Percentiles rank a stretch among this genome's conserved stretches.
phyloP scores from a whole-genome alignment of 2,113 vertebrate species.

The Rhineura floridana region DNA sequence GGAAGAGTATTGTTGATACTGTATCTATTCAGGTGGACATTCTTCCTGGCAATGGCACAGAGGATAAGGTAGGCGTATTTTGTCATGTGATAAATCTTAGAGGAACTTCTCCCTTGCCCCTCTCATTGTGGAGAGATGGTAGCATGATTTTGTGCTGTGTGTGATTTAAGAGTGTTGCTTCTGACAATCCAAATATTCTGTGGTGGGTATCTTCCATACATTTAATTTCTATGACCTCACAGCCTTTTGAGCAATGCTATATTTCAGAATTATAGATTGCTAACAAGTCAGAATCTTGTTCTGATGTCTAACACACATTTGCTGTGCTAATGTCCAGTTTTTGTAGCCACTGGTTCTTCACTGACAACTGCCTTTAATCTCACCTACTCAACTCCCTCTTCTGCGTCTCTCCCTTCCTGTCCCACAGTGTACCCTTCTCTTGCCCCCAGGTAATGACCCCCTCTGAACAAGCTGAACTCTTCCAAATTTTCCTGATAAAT shows the following conservation, averaged over 20 bases:
- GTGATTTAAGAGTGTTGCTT: not conserved
- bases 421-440: too few relatives aligned
- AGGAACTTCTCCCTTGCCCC: too few relatives aligned
- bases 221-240: not conserved
- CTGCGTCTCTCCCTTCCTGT: not conserved
- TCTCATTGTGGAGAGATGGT: not conserved
- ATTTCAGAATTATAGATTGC: not conserved
- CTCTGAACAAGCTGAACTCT: not conserved
- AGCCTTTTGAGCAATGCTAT: not conserved
- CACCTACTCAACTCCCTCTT: not conserved
- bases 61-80: conserved; percentile 68
- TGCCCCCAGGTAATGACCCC: not conserved
- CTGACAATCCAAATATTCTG: not conserved
- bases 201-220: not conserved
- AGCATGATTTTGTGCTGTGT: not conserved
- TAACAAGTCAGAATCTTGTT: not conserved
- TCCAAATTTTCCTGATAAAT: not conserved
- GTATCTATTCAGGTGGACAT: conserved; percentile 91
- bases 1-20: conserved; percentile 89
- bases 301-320: not conserved
- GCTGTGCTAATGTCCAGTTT: not conserved
- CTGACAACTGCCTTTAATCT: not conserved
- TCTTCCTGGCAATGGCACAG: conserved; percentile 72
- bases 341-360: not conserved
- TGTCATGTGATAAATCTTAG: too few relatives aligned